These are phyloP conservation scores for Micronycteris hirsuta DNA, from an alignment of 2,113 vertebrate genomes.

Conservation along the genomic window DNA sequence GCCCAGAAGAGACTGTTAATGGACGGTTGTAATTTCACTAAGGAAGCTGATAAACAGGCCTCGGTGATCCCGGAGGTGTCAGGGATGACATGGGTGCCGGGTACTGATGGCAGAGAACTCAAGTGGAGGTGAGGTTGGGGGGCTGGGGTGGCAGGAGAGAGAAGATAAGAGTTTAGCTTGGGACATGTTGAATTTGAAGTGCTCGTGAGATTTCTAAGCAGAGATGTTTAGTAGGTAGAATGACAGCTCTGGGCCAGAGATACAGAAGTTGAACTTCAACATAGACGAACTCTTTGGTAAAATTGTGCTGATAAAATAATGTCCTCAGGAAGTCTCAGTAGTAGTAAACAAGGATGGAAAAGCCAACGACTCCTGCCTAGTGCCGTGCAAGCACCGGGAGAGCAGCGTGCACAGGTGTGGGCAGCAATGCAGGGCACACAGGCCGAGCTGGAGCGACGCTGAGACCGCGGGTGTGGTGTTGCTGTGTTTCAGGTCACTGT, in stretches of 20 bases:
- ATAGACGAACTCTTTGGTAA: background rate
- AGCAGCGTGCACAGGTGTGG: background rate
- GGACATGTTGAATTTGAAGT: background rate
- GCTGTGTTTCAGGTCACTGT: constrained; percentile 92
- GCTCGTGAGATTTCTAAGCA: background rate
- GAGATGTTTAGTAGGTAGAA: background rate
- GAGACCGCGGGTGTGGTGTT: background rate
- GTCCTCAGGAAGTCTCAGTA: background rate
- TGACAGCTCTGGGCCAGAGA: background rate
- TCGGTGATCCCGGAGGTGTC: background rate
- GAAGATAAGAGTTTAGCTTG: background rate
- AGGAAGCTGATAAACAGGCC: background rate
- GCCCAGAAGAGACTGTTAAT: background rate
- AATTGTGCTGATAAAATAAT: background rate
- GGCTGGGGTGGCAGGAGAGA: background rate
- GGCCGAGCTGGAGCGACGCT: rapidly evolving
- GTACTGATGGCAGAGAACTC: background rate
- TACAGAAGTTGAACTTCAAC: background rate
- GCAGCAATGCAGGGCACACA: background rate
- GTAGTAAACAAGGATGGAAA: background rate
- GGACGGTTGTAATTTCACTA: background rate
- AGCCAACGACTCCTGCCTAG: background rate
- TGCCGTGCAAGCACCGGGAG: background rate
- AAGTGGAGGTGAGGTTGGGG: background rate
- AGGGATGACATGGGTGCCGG: background rate